Evolutionary conservation across 2,888 invertebrate genomes (phyloP), one percentile per base, ranked within the genome.

Genomic region (Drosophila affinis): DNA sequence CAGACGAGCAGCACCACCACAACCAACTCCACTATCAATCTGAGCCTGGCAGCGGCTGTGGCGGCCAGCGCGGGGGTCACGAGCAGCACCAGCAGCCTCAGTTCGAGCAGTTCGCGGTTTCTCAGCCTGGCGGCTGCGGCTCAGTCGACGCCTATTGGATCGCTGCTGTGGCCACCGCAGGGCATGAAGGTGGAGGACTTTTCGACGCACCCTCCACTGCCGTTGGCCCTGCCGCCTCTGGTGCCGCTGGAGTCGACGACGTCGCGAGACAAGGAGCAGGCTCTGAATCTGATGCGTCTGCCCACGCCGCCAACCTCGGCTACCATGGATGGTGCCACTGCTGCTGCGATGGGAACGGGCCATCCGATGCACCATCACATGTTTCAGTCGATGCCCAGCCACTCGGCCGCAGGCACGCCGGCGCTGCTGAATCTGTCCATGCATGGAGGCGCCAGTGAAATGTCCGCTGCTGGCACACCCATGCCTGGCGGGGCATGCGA

Each of bases 161-260:
- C 89, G 6, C 56, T 90, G 39, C 54, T 89, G 52, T 70, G 89
- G 44, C 90, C 90, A 39, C 76, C 90, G 10, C 55, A 82, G 10
- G 92, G 95, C 51, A 95, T 96, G 63, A 96, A 96, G 92, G 94
- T 96, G 60, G 96, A 96, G 91, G 95, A 96, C 1, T 95, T 95
- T 89, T 65, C 72, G 12, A 51, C 67, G 27, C 74, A 70, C n/a
- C 55, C 68, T 49, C 55, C 67, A 5, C 9, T 76, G 49, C 67
- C 88, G 0, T 3, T 84, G 49, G 32, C 82, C n/a, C 61, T 85
- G 53, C 73, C 82, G 9, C 67, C 85, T n/a, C 60, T 79, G 0
- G 51, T 86, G 72, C 72, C 81, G 3, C 56, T 70, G 18, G 87
- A 77, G 27, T 71, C 80, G 14, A 48, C 75, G n/a, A 7, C 39